Evolutionary conservation across 2,888 invertebrate genomes (phyloP).

Genomic region (Zaprionus bogoriensis): DNA sequence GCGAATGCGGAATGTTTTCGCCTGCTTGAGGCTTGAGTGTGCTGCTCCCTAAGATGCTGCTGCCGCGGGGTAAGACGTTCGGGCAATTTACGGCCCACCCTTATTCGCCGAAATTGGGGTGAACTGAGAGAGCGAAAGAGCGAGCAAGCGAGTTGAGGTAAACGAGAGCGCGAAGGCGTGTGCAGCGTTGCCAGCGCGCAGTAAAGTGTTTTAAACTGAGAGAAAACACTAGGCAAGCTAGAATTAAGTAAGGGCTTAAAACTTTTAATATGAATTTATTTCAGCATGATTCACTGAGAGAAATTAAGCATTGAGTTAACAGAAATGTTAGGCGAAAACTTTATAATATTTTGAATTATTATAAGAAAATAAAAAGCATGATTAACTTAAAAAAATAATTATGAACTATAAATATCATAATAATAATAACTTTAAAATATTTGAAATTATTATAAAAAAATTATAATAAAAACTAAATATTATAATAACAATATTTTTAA

Average conservation of each 20-base stretch:
- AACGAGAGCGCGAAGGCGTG: not conserved
- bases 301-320: not conserved
- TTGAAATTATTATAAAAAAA: too few relatives aligned
- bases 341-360: too few relatives aligned
- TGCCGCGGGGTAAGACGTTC: constrained; percentile 21
- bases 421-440: too few relatives aligned
- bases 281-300: not conserved
- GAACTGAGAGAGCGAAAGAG: constrained; percentile 26
- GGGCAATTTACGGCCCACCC: constrained; percentile 46
- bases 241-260: too few relatives aligned
- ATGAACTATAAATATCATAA: too few relatives aligned
- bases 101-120: constrained; percentile 47
- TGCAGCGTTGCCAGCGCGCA: constrained; percentile 30
- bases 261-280: not conserved
- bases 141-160: not conserved
- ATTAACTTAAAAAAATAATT: too few relatives aligned
- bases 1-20: constrained; percentile 43
- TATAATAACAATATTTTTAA: too few relatives aligned
- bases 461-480: too few relatives aligned
- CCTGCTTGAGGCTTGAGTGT: constrained; percentile 34
- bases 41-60: constrained; percentile 43
- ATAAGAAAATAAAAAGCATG: too few relatives aligned
- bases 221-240: constrained; percentile 7
- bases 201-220: constrained; percentile 17
- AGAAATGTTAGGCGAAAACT: too few relatives aligned